These are phyloP conservation scores for Ivindomyrus marchei DNA, from an alignment of 2,113 vertebrate genomes.

Conservation along the genomic window DNA sequence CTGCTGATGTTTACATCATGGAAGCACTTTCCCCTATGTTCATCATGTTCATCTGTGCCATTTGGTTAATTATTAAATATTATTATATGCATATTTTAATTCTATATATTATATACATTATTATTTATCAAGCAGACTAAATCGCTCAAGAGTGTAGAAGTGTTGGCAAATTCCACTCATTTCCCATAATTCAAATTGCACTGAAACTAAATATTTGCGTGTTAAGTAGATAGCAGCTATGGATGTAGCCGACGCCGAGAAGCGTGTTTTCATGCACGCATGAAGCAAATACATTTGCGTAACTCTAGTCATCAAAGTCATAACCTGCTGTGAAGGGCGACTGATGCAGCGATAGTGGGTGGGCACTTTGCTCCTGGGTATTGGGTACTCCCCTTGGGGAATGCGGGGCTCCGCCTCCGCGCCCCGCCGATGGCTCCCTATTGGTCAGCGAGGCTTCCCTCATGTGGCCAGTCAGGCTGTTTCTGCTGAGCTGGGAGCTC, in stretches of 20 bases:
- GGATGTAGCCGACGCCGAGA: background rate
- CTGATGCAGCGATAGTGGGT: background rate
- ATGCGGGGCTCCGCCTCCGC: background rate
- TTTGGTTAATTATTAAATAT: background rate
- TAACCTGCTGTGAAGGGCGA: background rate
- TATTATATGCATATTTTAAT: background rate
- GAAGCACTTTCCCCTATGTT: background rate
- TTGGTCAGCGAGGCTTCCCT: conserved; percentile 20
- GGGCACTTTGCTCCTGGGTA: background rate
- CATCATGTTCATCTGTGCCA: background rate
- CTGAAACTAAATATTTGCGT: background rate
- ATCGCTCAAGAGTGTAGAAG: background rate
- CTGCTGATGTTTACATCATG: background rate
- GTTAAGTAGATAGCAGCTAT: background rate
- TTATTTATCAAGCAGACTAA: background rate
- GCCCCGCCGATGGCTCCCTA: background rate
- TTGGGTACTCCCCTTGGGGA: background rate
- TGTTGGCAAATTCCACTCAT: background rate
- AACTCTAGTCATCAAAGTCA: background rate
- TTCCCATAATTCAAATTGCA: background rate
- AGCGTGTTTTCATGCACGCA: background rate
- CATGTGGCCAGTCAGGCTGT: conserved; percentile 56
- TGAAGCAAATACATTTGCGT: background rate
- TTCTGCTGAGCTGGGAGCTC: conserved; percentile 59
- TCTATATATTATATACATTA: background rate